Base-by-base conservation (phyloP, 2,888 invertebrate species). In the Archips xylosteana region DNA sequence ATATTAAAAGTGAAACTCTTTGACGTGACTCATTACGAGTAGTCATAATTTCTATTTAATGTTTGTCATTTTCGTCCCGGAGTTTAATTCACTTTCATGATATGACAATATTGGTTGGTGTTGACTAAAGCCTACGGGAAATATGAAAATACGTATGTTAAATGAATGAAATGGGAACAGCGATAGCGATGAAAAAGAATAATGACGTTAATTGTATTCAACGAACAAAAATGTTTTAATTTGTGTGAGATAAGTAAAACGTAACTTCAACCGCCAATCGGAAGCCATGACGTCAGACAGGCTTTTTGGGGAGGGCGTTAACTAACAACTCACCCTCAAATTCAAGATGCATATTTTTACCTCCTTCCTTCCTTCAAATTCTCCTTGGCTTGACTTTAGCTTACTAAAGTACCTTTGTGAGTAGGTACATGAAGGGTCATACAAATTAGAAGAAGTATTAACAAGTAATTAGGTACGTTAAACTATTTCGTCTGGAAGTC, bases 401-500 rank as follows among this genome's bases (percentile, higher is more conserved):
- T 23, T 23, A 1, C 23, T 39, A 39, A 39, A 49, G 49, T n/a
- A 49, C n/a, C n/a, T 0, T 54, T n/a, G 39, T 6, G 4, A 39
- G 39, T 36, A 36, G 6, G 36, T 39, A 39, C 39, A 4, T 39
- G 39, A 39, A 39, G 39, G 39, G 4, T 39, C 4, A 54, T 54
- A 8, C 0, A 54, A 54, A 54, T 23, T 54, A 54, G 54, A 54
- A 54, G 42, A n/a, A 42, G 13, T 13, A 63, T 32, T 6, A 45
- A 23, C 13, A 45, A 23, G 23, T 23, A 23, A 23, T 1, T 39
- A 39, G 39, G 39, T 39, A 54, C 23, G 45, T 23, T 9, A 45
- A 63, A 47, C 57, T 61, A 61, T 64, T 67, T 66, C 67, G 71
- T 78, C 79, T 80, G 78, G 78, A 76, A 75, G 65, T 77, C 78